Percentiles rank a stretch among this genome's conserved stretches.
Conservation (phyloP, 2,113 vertebrate species). For the Bujurquina vittata region DNA sequence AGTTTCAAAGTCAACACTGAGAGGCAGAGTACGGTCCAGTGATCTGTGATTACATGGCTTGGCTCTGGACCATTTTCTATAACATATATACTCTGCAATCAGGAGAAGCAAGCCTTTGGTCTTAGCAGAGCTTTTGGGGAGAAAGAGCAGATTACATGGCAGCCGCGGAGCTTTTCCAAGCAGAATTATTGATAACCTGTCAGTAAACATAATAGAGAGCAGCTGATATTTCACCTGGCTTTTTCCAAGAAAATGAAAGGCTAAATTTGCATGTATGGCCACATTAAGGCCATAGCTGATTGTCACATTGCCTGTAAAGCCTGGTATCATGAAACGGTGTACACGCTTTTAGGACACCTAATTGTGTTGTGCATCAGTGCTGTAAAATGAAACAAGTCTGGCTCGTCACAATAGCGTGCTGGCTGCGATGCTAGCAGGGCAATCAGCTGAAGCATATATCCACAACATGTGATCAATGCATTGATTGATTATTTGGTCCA, state of each 20-base stretch:
- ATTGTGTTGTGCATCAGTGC: no score
- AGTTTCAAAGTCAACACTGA: conserved; percentile 52
- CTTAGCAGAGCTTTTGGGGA: background rate
- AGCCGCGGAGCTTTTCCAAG: conserved; percentile 32
- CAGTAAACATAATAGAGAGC: conserved; percentile 16
- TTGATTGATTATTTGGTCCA: no score
- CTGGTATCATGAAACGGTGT: background rate
- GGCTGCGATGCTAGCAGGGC: no score
- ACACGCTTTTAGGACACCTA: background rate
- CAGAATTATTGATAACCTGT: conserved; percentile 46
- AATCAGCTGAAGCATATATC: no score
- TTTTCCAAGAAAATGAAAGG: background rate
- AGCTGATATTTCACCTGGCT: conserved; percentile 2
- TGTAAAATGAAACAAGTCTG: no score
- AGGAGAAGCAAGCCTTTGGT: conserved; percentile 12
- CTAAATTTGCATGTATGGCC: background rate
- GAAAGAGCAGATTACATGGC: conserved; percentile 37
- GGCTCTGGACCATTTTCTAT: conserved; percentile 10
- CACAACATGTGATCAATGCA: no score
- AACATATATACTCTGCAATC: conserved; percentile 39
- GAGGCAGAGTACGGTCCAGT: conserved; percentile 29
- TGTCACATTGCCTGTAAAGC: background rate
- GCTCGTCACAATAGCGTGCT: no score
- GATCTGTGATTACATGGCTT: conserved; percentile 33
- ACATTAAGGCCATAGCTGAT: background rate